phyloP scores from a whole-genome alignment of 2,888 invertebrate genomes.

The Candidula unifasciata region DNA sequence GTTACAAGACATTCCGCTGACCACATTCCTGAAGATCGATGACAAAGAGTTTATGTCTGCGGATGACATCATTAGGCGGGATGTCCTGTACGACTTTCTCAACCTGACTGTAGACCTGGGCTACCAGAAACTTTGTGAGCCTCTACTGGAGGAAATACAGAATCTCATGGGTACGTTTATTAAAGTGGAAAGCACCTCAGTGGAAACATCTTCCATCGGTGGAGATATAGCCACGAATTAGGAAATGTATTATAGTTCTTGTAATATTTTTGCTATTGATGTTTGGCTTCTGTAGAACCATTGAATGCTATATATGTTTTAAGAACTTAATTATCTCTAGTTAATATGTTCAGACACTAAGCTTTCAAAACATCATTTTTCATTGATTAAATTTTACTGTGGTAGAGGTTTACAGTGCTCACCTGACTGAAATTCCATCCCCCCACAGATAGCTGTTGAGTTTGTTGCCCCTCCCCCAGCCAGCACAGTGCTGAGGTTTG shows the following conservation, averaged over 20 bases:
- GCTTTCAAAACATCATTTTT: too few species aligned
- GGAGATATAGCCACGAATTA: constrained; percentile 56
- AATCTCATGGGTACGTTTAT: constrained; percentile 67
- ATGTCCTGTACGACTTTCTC: constrained; percentile 94
- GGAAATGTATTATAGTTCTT: background rate
- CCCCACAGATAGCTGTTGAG: too few species aligned
- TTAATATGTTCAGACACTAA: too few species aligned
- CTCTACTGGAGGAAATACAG: constrained; percentile 75
- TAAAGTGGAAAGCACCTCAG: constrained; percentile 70
- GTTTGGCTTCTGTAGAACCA: background rate
- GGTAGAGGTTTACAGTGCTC: too few species aligned
- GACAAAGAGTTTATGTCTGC: constrained; percentile 80
- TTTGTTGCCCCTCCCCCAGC: too few species aligned
- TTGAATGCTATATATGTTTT: background rate
- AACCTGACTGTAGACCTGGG: constrained; percentile 90
- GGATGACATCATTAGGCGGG: constrained; percentile 87
- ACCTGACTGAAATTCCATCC: too few species aligned
- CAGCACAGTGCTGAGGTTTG: too few species aligned
- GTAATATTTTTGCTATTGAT: background rate
- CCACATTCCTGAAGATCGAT: constrained; percentile 88
- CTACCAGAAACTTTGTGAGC: constrained; percentile 83
- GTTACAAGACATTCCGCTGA: constrained; percentile 81
- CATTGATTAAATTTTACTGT: too few species aligned
- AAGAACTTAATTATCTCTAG: too few species aligned
- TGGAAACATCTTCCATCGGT: constrained; percentile 58